Conservation (phyloP, 2,113 vertebrate species). For the Collichthys lucidus region DNA sequence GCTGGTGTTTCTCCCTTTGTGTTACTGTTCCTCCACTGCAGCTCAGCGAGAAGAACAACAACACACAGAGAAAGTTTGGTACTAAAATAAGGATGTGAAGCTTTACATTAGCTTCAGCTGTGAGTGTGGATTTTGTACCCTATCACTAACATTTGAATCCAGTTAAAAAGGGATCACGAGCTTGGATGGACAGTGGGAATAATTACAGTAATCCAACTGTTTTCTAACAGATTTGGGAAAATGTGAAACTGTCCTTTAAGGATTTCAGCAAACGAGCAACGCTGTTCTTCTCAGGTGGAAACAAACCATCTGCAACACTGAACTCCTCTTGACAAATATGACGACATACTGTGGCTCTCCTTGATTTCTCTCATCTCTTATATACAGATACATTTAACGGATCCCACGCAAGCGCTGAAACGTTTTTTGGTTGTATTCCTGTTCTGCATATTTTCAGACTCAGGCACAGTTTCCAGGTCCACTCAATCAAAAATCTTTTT, state of each 20-base stretch:
- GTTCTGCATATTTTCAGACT: background rate
- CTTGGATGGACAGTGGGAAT: background rate
- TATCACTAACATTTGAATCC: background rate
- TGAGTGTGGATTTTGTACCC: background rate
- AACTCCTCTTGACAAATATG: background rate
- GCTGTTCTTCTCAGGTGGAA: background rate
- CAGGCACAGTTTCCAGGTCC: background rate
- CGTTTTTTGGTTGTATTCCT: background rate
- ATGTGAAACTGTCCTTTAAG: background rate
- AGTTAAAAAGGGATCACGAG: background rate
- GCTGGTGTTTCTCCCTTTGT: background rate
- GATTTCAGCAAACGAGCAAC: background rate
- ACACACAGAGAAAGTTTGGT: background rate
- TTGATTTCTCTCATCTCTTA: background rate
- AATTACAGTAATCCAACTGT: background rate
- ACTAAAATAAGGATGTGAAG: background rate
- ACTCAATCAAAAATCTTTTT: background rate
- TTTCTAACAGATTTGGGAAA: background rate
- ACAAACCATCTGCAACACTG: background rate
- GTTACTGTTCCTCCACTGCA: background rate
- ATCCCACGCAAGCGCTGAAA: no score
- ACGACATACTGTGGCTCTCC: background rate
- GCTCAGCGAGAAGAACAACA: background rate
- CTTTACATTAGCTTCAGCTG: background rate
- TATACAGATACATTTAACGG: no score